Percentiles rank a stretch among this genome's conserved stretches.
Evolutionary conservation across 2,113 vertebrate species (phyloP).

Genomic region (Balaenoptera acutorostrata): DNA sequence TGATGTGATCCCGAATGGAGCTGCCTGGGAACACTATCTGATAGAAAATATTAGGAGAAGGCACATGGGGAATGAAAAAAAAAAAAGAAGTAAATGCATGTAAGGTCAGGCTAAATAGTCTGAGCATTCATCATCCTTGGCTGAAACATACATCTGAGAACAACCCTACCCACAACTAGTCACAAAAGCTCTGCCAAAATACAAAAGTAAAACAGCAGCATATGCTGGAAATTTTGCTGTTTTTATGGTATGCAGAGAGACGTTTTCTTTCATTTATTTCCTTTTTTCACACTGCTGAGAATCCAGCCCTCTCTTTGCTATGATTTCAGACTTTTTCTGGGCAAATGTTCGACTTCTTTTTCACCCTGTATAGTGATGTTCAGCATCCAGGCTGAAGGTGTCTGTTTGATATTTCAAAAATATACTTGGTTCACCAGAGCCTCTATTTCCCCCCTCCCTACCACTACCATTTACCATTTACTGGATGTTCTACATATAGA

Average conservation of each 20-base stretch:
- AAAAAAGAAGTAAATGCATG: slow-evolving; percentile 1
- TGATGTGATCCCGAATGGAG: not conserved
- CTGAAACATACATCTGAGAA: slow-evolving; percentile 28
- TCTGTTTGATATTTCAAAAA: slow-evolving; percentile 74
- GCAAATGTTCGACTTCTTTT: slow-evolving; percentile 61
- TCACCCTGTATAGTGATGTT: slow-evolving; percentile 63
- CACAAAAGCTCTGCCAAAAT: slow-evolving; percentile 52
- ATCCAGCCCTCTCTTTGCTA: slow-evolving; percentile 25
- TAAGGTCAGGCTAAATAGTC: slow-evolving; percentile 59
- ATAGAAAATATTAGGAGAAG: slow-evolving; percentile 4
- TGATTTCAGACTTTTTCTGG: slow-evolving; percentile 65
- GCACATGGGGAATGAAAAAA: not conserved
- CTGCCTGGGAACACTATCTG: not conserved
- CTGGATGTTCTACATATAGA: slow-evolving; percentile 25
- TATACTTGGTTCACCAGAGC: slow-evolving; percentile 32
- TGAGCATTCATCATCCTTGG: slow-evolving; percentile 65
- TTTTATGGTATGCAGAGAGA: slow-evolving; percentile 61
- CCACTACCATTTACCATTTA: slow-evolving; percentile 29
- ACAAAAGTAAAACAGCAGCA: slow-evolving; percentile 60
- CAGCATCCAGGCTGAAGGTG: slow-evolving; percentile 52
- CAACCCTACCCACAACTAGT: slow-evolving; percentile 49
- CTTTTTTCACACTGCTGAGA: slow-evolving; percentile 30
- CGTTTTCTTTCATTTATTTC: slow-evolving; percentile 45
- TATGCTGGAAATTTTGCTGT: slow-evolving; percentile 64
- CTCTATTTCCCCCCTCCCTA: not conserved